Conservation (phyloP, 2,888 invertebrate genomes). For the Agapostemon virescens region DNA sequence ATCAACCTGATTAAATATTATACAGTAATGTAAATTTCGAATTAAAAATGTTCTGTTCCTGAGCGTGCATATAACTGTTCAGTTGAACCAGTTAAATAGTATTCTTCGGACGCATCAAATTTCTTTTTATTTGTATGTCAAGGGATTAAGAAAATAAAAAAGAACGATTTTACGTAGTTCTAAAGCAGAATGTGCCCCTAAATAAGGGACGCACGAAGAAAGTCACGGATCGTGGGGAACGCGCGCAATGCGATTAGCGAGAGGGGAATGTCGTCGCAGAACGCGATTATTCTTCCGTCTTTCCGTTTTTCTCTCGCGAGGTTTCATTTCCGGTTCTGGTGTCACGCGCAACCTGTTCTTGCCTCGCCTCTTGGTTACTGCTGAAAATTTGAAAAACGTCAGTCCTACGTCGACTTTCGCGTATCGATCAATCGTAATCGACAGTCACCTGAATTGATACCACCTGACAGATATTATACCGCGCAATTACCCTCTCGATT, state of each 20-base stretch:
- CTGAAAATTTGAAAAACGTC: slow-evolving; percentile 3
- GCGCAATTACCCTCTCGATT: slow-evolving; percentile 12
- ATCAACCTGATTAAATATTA: too few relatives aligned
- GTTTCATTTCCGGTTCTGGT: slow-evolving; percentile 43
- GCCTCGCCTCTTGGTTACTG: background rate
- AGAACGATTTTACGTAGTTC: background rate
- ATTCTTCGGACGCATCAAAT: too few relatives aligned
- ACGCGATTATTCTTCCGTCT: slow-evolving; percentile 32
- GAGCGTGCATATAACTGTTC: too few relatives aligned
- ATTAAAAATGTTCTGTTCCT: too few relatives aligned
- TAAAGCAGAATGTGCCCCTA: background rate
- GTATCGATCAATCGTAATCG: background rate
- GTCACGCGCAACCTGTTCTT: slow-evolving; percentile 18
- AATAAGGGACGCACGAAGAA: slow-evolving; percentile 6
- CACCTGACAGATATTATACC: background rate
- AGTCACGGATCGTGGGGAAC: slow-evolving; percentile 1
- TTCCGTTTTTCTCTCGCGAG: slow-evolving; percentile 25
- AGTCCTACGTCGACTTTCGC: background rate
- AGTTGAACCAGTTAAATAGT: too few relatives aligned
- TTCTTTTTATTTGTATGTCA: too few relatives aligned
- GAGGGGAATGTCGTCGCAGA: slow-evolving; percentile 24
- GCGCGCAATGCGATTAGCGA: slow-evolving; percentile 30
- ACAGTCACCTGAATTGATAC: slow-evolving; percentile 3
- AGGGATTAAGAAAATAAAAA: too few relatives aligned
- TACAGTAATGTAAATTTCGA: too few relatives aligned